Conservation (phyloP, 2,113 vertebrate species). For the Mobula hypostoma region DNA sequence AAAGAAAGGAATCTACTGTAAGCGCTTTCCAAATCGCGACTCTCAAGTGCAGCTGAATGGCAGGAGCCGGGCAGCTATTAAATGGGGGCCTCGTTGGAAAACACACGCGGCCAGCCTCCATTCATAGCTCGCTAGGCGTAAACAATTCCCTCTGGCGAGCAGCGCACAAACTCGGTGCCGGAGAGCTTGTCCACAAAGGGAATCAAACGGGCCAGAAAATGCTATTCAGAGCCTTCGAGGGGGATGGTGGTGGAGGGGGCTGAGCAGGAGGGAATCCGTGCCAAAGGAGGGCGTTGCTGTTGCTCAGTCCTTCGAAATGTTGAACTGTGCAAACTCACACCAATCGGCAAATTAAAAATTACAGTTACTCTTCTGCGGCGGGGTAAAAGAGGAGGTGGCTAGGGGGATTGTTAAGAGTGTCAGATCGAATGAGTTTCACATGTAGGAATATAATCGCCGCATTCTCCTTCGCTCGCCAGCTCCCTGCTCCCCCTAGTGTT, state of each 20-base stretch:
- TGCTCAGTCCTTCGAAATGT: too few relatives aligned
- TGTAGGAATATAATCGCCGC: neutral
- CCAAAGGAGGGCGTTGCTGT: neutral
- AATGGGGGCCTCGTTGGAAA: slow-evolving; percentile 49
- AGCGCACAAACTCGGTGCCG: slow-evolving; percentile 53
- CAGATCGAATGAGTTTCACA: neutral
- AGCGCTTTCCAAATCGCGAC: slow-evolving; percentile 48
- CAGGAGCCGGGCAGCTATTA: slow-evolving; percentile 52
- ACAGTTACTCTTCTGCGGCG: neutral
- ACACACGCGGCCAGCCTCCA: slow-evolving; percentile 55
- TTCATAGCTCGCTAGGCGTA: slow-evolving; percentile 57
- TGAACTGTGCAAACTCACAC: too few relatives aligned
- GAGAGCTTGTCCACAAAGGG: slow-evolving; percentile 61
- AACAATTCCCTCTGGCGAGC: slow-evolving; percentile 54
- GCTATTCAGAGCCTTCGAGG: slow-evolving; percentile 51
- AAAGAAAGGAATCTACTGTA: slow-evolving; percentile 8
- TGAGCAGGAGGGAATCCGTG: neutral
- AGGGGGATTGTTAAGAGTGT: too few relatives aligned
- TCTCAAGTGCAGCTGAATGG: slow-evolving; percentile 61
- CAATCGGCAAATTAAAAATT: neutral
- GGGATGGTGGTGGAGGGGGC: too few relatives aligned
- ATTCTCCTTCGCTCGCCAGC: neutral
- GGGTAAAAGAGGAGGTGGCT: neutral
- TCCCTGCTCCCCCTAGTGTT: slow-evolving; percentile 29
- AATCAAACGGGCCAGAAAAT: slow-evolving; percentile 73